Evolutionary conservation across 2,113 vertebrate species (phyloP).

Genomic region (Telmatochromis bifrenatus): DNA sequence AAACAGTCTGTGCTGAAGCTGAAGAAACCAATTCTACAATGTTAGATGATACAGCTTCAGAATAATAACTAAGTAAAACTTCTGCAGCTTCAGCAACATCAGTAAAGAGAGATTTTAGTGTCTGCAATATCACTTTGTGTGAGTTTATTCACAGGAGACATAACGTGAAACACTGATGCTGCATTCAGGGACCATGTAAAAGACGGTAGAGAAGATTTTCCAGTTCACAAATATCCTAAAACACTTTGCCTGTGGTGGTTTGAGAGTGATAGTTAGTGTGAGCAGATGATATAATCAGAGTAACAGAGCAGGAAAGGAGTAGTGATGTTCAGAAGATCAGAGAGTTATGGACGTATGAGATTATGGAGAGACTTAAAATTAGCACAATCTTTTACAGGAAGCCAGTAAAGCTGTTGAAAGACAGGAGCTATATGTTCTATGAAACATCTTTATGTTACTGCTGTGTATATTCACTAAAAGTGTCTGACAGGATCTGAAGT

Average conservation of each 20-base stretch:
- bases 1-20: background rate
- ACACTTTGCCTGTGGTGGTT: background rate
- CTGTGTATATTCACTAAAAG: background rate
- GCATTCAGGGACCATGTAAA: background rate
- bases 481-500: background rate
- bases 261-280: background rate
- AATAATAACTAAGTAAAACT: background rate
- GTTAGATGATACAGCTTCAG: background rate
- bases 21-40: background rate
- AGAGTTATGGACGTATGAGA: background rate
- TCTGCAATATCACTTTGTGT: background rate
- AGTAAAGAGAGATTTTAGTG: background rate
- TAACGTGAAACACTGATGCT: background rate
- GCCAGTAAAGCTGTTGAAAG: background rate
- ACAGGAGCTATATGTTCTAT: background rate
- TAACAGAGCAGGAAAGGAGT: background rate
- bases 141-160: background rate
- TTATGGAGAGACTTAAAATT: background rate
- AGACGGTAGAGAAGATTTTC: background rate
- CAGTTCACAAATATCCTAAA: background rate
- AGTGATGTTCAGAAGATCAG: background rate
- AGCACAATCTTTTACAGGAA: accelerated
- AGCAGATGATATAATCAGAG: background rate
- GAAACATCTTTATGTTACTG: background rate
- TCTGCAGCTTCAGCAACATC: background rate